Evolutionary conservation across 2,888 invertebrate species (phyloP).

Genomic region (Myopa testacea): DNA sequence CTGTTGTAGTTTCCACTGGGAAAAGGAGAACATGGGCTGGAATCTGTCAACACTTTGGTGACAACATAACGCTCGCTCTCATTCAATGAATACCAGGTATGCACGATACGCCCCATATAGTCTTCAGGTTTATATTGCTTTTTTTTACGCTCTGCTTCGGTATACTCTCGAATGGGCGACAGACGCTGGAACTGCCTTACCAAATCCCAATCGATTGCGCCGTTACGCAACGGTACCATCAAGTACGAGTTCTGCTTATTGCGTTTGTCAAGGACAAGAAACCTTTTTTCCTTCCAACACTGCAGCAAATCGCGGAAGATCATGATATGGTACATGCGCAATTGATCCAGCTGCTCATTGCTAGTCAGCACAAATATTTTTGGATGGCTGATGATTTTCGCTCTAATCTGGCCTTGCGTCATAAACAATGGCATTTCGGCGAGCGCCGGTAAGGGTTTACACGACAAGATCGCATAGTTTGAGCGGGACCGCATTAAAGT

Average conservation of each 20-base stretch:
- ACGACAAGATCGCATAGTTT: slow-evolving; percentile 76
- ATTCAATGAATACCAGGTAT: slow-evolving; percentile 89
- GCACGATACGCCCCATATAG: slow-evolving; percentile 81
- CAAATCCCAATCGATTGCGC: slow-evolving; percentile 74
- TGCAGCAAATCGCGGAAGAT: slow-evolving; percentile 80
- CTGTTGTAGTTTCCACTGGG: too few relatives aligned
- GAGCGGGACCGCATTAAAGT: slow-evolving; percentile 49
- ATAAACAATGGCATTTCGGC: slow-evolving; percentile 82
- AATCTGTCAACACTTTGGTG: too few relatives aligned
- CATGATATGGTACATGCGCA: slow-evolving; percentile 78
- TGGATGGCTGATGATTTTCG: slow-evolving; percentile 69
- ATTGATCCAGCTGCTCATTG: slow-evolving; percentile 69
- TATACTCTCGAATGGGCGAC: slow-evolving; percentile 65
- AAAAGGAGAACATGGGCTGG: too few relatives aligned
- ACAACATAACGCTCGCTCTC: too few relatives aligned
- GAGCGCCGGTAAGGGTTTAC: slow-evolving; percentile 72
- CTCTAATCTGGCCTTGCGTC: slow-evolving; percentile 72
- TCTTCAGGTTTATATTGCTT: slow-evolving; percentile 72
- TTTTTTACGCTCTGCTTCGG: slow-evolving; percentile 69
- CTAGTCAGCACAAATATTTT: slow-evolving; percentile 69
- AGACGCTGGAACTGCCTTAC: slow-evolving; percentile 70
- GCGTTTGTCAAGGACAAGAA: slow-evolving; percentile 71
- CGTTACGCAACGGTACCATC: slow-evolving; percentile 69
- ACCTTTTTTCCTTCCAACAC: slow-evolving; percentile 70
- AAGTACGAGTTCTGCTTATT: slow-evolving; percentile 72